A percentile compares a stretch with the other conserved stretches of the same genome.
These are phyloP conservation scores for Loripinus fragilis DNA, from an alignment of 2,888 invertebrate species.

Conservation along the genomic window DNA sequence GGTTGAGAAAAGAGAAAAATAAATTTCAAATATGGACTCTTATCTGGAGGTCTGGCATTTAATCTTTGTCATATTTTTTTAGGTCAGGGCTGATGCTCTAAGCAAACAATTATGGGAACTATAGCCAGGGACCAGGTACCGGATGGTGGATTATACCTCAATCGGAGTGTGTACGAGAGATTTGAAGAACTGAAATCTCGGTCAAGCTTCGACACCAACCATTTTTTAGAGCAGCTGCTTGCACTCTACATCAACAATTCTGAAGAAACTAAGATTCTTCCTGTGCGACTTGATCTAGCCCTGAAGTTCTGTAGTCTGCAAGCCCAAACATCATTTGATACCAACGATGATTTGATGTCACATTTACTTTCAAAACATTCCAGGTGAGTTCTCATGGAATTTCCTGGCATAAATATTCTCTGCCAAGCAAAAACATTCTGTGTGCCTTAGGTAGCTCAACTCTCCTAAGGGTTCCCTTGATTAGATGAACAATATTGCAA, in stretches of 20 bases:
- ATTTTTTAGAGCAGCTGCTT: constrained; percentile 50
- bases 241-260: constrained; percentile 32
- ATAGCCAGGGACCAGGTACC: constrained; percentile 22
- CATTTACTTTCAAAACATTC: constrained; percentile 43
- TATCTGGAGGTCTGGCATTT: too few species aligned
- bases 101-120: constrained; percentile 40
- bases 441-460: too few species aligned
- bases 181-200: constrained; percentile 31
- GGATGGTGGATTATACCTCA: constrained; percentile 46
- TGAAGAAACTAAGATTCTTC: constrained; percentile 27
- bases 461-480: too few species aligned
- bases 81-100: background rate
- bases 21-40: too few species aligned
- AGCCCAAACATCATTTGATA: constrained; percentile 38
- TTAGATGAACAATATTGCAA: too few species aligned
- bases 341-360: constrained; percentile 51
- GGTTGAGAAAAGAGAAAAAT: too few species aligned
- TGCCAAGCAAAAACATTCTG: too few species aligned
- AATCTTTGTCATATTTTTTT: too few species aligned
- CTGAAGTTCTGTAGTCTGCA: constrained; percentile 43
- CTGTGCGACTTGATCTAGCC: constrained; percentile 42
- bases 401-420: too few species aligned
- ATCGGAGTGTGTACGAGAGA: constrained; percentile 29
- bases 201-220: constrained; percentile 30
- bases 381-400: constrained; percentile 33